Evolutionary conservation across 2,113 vertebrate genomes (phyloP).

Genomic region (Pavo muticus): DNA sequence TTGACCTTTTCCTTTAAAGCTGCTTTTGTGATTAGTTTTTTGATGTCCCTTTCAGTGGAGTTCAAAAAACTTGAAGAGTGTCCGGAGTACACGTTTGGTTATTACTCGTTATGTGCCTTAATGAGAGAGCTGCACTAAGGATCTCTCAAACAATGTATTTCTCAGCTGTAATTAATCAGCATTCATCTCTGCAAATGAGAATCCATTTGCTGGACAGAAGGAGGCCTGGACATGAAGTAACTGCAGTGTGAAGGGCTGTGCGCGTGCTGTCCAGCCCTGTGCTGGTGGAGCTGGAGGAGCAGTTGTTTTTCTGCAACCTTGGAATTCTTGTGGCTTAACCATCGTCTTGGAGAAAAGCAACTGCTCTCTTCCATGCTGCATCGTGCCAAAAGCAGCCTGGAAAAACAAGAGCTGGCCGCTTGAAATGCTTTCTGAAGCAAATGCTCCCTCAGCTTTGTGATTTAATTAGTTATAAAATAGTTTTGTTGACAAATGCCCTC

Average conservation of each 20-base stretch:
- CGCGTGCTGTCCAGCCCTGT: rapidly evolving
- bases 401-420: neutral
- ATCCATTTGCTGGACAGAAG: neutral
- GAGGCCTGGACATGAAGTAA: neutral
- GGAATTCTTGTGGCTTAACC: constrained; percentile 38
- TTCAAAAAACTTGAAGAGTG: neutral
- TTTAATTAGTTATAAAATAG: neutral
- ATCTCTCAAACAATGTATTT: neutral
- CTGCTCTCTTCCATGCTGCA: neutral
- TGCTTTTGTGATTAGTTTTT: neutral
- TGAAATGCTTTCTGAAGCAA: neutral
- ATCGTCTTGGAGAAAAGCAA: constrained; percentile 24
- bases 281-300: neutral
- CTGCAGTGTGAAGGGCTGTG: neutral
- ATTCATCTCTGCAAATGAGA: neutral
- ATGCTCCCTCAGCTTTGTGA: neutral
- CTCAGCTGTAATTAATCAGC: neutral
- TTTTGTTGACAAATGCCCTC: neutral
- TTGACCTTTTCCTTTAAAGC: neutral
- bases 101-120: neutral
- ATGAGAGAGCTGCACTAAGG: neutral
- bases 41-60: neutral
- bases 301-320: constrained; percentile 23
- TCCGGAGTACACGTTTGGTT: neutral
- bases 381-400: neutral